These are phyloP conservation scores for Drosophila acutilabella DNA, from an alignment of 2,888 invertebrate species.

Conservation along the genomic window DNA sequence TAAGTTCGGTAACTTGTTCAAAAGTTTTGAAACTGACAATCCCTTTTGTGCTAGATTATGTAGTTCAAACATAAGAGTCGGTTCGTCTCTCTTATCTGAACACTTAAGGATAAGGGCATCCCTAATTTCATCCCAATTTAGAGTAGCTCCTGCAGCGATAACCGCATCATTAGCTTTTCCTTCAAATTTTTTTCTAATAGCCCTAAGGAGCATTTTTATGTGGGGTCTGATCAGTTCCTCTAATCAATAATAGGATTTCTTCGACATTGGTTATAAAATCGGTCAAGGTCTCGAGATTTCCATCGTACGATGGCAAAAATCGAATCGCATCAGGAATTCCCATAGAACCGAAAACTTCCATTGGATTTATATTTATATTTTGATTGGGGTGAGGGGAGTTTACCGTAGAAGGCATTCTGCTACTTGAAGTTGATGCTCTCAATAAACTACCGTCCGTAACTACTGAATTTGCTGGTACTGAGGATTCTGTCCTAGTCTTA, in stretches of 20 bases:
- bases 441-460: too few species aligned
- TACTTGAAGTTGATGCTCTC: too few species aligned
- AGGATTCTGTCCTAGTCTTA: too few species aligned
- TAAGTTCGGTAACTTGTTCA: conserved; percentile 15
- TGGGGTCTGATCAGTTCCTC: conserved; percentile 8
- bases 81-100: conserved; percentile 26
- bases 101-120: conserved; percentile 20
- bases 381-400: neutral
- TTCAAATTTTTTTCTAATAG: conserved; percentile 21
- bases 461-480: too few species aligned
- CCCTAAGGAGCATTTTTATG: conserved; percentile 4
- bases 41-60: conserved; percentile 9
- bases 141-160: conserved; percentile 10
- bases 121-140: conserved; percentile 22
- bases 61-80: conserved; percentile 18
- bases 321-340: too few species aligned
- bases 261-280: conserved; percentile 29
- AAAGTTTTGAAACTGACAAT: conserved; percentile 5
- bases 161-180: conserved; percentile 16
- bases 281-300: neutral
- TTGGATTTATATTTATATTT: too few species aligned
- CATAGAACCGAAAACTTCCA: too few species aligned
- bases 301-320: too few species aligned
- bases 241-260: conserved; percentile 17
- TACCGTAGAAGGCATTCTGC: too few species aligned